These are phyloP conservation scores for Anguilla megastoma DNA, from an alignment of 2,797 vertebrate species.

Conservation along the genomic window DNA sequence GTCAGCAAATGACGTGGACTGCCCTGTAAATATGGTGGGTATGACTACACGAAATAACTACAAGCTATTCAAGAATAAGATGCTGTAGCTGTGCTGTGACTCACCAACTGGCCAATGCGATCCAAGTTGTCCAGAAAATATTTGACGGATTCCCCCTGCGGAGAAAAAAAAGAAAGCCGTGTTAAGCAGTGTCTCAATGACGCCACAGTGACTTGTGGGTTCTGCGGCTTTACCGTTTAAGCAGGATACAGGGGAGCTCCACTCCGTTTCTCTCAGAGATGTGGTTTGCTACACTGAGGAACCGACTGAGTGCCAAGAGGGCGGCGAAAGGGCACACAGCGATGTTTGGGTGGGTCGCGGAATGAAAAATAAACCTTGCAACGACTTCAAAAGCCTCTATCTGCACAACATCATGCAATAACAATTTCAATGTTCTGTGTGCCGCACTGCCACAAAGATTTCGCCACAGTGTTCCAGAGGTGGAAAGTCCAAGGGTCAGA, in stretches of 20 bases:
- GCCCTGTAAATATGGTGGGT: not conserved
- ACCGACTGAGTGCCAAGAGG: not conserved
- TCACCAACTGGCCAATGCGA: slow-evolving; percentile 95
- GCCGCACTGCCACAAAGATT: not conserved
- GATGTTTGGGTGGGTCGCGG: not conserved
- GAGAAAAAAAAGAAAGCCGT: slow-evolving; percentile 41
- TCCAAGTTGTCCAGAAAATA: slow-evolving; percentile 98
- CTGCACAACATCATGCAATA: not conserved
- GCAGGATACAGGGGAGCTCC: slow-evolving; percentile 19
- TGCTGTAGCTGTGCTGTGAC: slow-evolving; percentile 52
- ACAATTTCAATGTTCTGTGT: not conserved
- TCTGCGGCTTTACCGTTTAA: slow-evolving; percentile 22
- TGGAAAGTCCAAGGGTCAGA: not conserved
- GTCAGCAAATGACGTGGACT: not conserved
- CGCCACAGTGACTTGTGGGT: slow-evolving; percentile 5
- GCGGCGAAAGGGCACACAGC: not conserved
- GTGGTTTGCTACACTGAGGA: slow-evolving; percentile 1
- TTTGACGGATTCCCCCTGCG: slow-evolving; percentile 94
- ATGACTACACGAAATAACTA: not conserved
- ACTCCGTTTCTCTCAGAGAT: not conserved
- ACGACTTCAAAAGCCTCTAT: not conserved
- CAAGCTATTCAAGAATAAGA: not conserved
- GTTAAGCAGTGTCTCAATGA: slow-evolving; percentile 19
- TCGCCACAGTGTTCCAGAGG: not conserved
- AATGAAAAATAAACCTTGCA: not conserved